Conservation (phyloP, 2,113 vertebrate species). For the Butastur rufipennis region DNA sequence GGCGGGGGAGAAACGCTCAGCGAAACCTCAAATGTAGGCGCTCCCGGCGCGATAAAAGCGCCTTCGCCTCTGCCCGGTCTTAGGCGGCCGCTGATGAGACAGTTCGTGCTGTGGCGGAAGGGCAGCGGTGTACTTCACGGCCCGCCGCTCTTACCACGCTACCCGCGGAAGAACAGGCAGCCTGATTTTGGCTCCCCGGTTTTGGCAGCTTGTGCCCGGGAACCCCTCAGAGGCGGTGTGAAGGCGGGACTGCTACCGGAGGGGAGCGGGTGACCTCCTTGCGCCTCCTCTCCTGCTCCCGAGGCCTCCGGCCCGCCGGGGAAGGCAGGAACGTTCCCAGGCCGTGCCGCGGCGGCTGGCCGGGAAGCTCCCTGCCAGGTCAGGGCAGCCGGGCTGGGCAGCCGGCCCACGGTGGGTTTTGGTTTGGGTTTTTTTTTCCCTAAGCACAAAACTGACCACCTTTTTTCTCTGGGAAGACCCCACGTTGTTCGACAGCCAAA, state of each 20-base stretch:
- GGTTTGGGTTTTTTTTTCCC: neutral
- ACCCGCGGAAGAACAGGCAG: neutral
- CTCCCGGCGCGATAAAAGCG: fast-evolving
- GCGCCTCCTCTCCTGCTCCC: fast-evolving
- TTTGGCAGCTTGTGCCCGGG: neutral
- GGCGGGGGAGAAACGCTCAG: no score
- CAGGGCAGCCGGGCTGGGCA: no score
- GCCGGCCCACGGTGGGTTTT: fast-evolving
- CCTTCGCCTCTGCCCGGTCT: fast-evolving
- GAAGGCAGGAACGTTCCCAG: fast-evolving
- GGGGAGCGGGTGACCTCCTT: fast-evolving
- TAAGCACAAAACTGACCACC: neutral
- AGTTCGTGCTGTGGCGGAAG: fast-evolving
- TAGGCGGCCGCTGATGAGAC: neutral
- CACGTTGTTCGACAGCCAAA: fast-evolving
- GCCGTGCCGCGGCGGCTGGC: neutral
- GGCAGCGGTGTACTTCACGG: fast-evolving
- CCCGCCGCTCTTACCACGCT: fast-evolving
- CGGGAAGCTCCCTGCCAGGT: fast-evolving
- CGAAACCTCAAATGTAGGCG: neutral
- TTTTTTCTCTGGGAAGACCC: neutral
- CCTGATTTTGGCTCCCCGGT: no score
- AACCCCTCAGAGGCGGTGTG: fast-evolving
- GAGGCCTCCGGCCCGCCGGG: fast-evolving
- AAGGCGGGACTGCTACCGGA: fast-evolving